Percentiles rank a stretch among this genome's conserved stretches.
These are phyloP conservation scores for Cerceris ruficornis DNA, from an alignment of 2,888 invertebrate species.

Conservation along the genomic window DNA sequence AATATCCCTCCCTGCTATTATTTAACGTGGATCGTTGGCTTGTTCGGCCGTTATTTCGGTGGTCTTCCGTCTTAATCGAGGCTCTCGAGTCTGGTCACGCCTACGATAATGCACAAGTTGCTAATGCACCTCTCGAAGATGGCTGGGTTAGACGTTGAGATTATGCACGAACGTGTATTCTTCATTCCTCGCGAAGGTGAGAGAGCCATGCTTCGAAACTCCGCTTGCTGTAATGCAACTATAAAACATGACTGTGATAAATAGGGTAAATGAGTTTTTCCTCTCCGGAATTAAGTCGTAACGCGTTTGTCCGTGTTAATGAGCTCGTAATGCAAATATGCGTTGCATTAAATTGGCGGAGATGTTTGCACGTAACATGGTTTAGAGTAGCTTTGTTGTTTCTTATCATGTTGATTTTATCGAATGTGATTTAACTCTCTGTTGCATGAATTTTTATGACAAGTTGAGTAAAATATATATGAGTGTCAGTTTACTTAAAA, in stretches of 20 bases:
- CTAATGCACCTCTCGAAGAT: constrained; percentile 14
- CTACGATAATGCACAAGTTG: constrained; percentile 16
- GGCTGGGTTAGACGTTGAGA: constrained; percentile 9
- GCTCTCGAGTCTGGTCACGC: constrained; percentile 14
- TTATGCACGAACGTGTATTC: constrained; percentile 4
- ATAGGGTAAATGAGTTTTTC: not conserved
- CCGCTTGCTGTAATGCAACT: not conserved
- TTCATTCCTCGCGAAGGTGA: constrained; percentile 16
- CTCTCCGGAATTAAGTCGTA: constrained; percentile 22
- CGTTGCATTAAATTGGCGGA: no score
- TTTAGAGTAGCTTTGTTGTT: no score
- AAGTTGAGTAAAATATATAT: no score
- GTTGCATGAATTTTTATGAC: no score
- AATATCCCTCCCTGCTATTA: constrained; percentile 8
- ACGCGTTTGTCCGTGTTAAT: constrained; percentile 15
- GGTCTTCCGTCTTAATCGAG: constrained; percentile 7
- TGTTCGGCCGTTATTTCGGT: constrained; percentile 4
- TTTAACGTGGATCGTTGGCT: constrained; percentile 1
- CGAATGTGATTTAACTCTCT: no score
- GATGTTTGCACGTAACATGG: no score
- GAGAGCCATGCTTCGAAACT: constrained; percentile 6
- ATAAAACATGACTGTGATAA: constrained; percentile 14
- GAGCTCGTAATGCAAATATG: no score
- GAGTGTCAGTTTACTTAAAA: no score
- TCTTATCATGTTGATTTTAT: no score